Percentiles rank a stretch among this genome's conserved stretches.
Evolutionary conservation across 2,888 invertebrate genomes (phyloP).

Genomic region (Polietes domitor): DNA sequence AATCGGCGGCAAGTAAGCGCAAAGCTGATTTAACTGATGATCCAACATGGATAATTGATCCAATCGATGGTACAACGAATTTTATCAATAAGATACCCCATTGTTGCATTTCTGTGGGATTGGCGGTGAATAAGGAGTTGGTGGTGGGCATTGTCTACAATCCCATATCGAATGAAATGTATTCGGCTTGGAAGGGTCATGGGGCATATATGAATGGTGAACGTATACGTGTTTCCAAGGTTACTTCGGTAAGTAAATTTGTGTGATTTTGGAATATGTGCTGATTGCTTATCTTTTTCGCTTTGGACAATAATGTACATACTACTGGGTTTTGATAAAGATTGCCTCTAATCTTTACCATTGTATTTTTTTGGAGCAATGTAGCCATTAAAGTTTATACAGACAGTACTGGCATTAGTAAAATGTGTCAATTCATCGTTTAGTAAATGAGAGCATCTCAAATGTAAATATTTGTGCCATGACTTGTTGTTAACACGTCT

Average conservation of each 20-base stretch:
- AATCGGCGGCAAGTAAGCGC: constrained; percentile 75
- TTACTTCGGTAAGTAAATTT: constrained; percentile 74
- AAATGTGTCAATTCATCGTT: neutral
- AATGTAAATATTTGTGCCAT: neutral
- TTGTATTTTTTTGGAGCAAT: constrained; percentile 3
- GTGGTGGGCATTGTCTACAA: constrained; percentile 89
- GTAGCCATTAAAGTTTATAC: neutral
- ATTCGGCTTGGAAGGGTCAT: constrained; percentile 86
- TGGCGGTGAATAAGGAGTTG: constrained; percentile 83
- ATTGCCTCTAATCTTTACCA: constrained; percentile 1
- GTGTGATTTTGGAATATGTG: neutral
- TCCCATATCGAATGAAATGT: constrained; percentile 87
- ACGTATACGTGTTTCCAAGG: constrained; percentile 81
- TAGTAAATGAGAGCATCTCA: neutral
- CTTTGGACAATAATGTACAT: neutral
- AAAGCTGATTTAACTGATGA: constrained; percentile 84
- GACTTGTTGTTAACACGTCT: neutral
- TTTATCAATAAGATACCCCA: constrained; percentile 88
- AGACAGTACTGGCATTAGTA: constrained; percentile 6
- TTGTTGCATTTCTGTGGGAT: constrained; percentile 86
- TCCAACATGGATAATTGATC: constrained; percentile 94
- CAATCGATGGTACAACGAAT: constrained; percentile 94
- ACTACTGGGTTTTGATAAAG: constrained; percentile 21
- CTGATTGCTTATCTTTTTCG: neutral
- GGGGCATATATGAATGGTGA: constrained; percentile 90